These are phyloP conservation scores for Ecdyonurus torrentis DNA, from an alignment of 2,888 invertebrate species.

Conservation along the genomic window DNA sequence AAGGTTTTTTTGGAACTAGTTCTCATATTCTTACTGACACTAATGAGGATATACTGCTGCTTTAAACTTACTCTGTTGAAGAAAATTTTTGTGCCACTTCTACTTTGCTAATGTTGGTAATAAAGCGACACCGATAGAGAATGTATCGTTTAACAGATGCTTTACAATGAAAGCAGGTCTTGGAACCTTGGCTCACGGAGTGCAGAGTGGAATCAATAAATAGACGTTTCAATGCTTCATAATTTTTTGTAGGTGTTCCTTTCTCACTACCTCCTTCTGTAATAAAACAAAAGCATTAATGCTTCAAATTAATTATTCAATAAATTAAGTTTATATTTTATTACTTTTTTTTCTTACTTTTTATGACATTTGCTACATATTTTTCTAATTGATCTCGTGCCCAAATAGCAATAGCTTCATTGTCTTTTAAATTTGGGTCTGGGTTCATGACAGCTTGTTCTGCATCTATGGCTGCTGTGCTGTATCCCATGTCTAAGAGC, in stretches of 20 bases:
- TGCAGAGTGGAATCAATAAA: not conserved
- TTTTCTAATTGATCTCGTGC: slow-evolving; percentile 4
- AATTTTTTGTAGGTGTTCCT: not conserved
- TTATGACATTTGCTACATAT: slow-evolving; percentile 4
- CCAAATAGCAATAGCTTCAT: slow-evolving; percentile 14
- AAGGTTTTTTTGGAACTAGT: no score
- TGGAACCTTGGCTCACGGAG: slow-evolving; percentile 16
- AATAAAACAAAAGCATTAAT: no score
- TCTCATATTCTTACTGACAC: no score
- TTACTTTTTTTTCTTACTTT: slow-evolving; percentile 3
- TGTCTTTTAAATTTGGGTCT: not conserved
- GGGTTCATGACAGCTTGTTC: slow-evolving; percentile 27
- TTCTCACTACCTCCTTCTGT: slow-evolving; percentile 5
- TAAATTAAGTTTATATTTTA: no score
- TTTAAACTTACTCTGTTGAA: no score
- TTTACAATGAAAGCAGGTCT: slow-evolving; percentile 38
- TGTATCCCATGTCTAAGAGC: slow-evolving; percentile 54
- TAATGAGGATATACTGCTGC: no score
- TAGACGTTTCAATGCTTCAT: slow-evolving; percentile 5
- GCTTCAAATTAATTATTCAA: no score
- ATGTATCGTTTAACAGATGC: slow-evolving; percentile 34
- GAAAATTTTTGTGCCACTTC: slow-evolving; percentile 18
- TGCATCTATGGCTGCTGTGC: slow-evolving; percentile 53
- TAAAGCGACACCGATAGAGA: slow-evolving; percentile 28
- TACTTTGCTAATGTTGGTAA: slow-evolving; percentile 26